Percentiles rank a stretch among this genome's conserved stretches.
Conservation (phyloP, 2,888 invertebrate species). For the Phortica magna region DNA sequence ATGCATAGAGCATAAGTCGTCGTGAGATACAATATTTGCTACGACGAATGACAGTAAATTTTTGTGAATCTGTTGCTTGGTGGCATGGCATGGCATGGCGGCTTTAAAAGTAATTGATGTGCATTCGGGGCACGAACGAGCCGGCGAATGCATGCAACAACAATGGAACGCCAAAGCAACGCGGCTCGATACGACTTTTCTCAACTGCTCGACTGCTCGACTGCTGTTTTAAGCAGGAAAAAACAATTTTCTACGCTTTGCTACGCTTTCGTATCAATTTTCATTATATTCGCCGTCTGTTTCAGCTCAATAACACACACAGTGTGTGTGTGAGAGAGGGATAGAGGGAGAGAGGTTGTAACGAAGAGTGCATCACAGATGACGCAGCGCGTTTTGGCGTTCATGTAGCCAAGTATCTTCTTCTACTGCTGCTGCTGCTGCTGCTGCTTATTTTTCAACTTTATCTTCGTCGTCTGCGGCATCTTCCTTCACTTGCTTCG, state of each 20-base stretch:
- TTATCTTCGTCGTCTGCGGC: too few relatives aligned
- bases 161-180: neutral
- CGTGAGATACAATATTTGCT: constrained; percentile 15
- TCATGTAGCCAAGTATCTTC: too few relatives aligned
- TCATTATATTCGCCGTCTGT: constrained; percentile 46
- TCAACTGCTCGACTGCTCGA: neutral
- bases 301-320: constrained; percentile 35
- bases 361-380: neutral
- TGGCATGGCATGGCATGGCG: neutral
- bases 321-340: too few relatives aligned
- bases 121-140: neutral
- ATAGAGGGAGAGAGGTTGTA: constrained; percentile 34
- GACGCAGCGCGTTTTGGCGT: neutral
- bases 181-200: too few relatives aligned
- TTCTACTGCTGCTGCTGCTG: too few relatives aligned
- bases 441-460: too few relatives aligned
- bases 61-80: constrained; percentile 17
- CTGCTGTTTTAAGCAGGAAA: neutral
- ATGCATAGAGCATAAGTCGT: neutral
- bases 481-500: neutral
- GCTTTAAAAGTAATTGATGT: constrained; percentile 26
- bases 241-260: constrained; percentile 55
- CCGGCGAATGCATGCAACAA: neutral
- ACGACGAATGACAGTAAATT: constrained; percentile 4
- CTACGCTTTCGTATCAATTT: constrained; percentile 54